Percentiles rank a stretch among this genome's conserved stretches.
phyloP scores from a whole-genome alignment of 2,113 vertebrate species.

The Climacteris rufus region DNA sequence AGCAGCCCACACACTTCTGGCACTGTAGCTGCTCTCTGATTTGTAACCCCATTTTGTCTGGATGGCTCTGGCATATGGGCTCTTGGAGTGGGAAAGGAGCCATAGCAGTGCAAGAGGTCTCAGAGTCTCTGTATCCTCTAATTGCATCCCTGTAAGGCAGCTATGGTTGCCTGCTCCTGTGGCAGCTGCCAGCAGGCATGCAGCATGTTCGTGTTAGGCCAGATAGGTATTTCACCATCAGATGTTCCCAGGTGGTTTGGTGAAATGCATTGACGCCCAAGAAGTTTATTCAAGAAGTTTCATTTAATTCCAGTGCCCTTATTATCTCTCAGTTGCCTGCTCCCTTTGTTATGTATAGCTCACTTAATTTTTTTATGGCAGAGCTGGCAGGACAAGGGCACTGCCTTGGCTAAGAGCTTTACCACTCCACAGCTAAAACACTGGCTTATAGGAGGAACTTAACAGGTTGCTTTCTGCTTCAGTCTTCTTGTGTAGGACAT shows the following conservation, averaged over 20 bases:
- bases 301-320: background rate
- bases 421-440: background rate
- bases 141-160: no score
- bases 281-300: background rate
- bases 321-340: background rate
- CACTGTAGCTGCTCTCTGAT: background rate
- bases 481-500: background rate
- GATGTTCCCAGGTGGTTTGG: background rate
- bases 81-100: background rate
- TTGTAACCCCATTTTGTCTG: background rate
- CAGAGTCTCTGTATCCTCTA: fast-evolving
- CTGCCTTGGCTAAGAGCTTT: background rate
- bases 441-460: background rate
- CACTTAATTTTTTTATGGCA: background rate
- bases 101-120: background rate
- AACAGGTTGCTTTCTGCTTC: background rate
- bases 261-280: background rate
- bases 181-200: background rate
- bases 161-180: background rate
- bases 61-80: background rate
- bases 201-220: background rate
- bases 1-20: background rate
- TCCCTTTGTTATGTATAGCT: background rate
- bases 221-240: background rate
- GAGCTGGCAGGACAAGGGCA: background rate